Conservation (phyloP, 2,888 invertebrate species). For the Polyploca ridens region DNA sequence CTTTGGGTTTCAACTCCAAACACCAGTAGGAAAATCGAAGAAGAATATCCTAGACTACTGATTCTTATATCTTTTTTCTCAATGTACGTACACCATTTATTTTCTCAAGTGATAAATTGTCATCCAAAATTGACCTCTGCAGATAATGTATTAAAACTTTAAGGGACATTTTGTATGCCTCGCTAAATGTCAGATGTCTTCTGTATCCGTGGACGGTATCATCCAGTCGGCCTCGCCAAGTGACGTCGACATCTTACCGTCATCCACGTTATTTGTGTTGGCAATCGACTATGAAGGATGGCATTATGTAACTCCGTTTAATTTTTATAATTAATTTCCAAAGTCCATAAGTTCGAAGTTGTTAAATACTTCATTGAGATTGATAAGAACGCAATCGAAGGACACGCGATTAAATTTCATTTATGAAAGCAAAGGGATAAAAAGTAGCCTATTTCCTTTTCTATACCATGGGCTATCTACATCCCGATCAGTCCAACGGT, state of each 20-base stretch:
- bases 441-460: no score
- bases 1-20: background rate
- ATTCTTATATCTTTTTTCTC: no score
- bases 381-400: slow-evolving; percentile 22
- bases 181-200: background rate
- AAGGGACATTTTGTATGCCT: background rate
- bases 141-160: background rate
- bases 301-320: slow-evolving; percentile 29
- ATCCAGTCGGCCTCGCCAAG: slow-evolving; percentile 31
- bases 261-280: slow-evolving; percentile 36
- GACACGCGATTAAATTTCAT: slow-evolving; percentile 15
- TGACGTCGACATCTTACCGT: slow-evolving; percentile 27
- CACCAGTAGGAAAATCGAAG: background rate
- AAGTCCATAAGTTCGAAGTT: slow-evolving; percentile 14
- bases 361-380: slow-evolving; percentile 14
- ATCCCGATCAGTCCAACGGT: no score
- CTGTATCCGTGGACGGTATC: slow-evolving; percentile 17
- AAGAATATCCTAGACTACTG: background rate
- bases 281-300: slow-evolving; percentile 31
- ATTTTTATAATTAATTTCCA: background rate
- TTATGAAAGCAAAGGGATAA: background rate
- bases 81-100: no score
- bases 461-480: no score
- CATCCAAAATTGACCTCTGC: background rate
- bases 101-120: background rate